Evolutionary conservation across 2,797 vertebrate genomes (phyloP).

Genomic region (Myioborus melanocephalus): DNA sequence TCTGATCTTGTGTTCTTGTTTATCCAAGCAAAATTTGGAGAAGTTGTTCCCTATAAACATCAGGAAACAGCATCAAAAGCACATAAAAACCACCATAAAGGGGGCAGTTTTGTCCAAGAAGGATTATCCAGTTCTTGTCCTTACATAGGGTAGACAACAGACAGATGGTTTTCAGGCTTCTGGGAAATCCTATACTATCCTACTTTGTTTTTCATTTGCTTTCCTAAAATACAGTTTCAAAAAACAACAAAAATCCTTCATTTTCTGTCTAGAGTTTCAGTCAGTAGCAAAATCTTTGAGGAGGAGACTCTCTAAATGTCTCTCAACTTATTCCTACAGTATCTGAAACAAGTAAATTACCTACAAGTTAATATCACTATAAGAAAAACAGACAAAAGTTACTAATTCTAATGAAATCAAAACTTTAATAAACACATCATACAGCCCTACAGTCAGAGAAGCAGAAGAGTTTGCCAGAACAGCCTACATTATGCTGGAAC

Average conservation of each 20-base stretch:
- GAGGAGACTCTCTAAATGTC: neutral
- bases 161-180: neutral
- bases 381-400: neutral
- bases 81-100: neutral
- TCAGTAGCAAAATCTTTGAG: neutral
- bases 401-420: neutral
- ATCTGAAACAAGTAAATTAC: neutral
- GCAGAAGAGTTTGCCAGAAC: neutral
- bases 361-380: neutral
- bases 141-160: neutral
- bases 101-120: neutral
- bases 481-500: neutral
- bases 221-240: neutral
- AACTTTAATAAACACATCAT: neutral
- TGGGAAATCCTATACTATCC: neutral
- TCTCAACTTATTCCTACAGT: neutral
- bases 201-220: neutral
- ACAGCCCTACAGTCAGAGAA: neutral
- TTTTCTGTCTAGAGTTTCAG: neutral
- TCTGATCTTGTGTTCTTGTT: neutral
- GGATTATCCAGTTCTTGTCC: neutral
- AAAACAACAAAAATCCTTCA: neutral
- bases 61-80: neutral
- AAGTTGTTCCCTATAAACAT: neutral
- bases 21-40: neutral